Conservation (phyloP, 2,888 invertebrate genomes). For the Eristalinus sepulchralis region DNA sequence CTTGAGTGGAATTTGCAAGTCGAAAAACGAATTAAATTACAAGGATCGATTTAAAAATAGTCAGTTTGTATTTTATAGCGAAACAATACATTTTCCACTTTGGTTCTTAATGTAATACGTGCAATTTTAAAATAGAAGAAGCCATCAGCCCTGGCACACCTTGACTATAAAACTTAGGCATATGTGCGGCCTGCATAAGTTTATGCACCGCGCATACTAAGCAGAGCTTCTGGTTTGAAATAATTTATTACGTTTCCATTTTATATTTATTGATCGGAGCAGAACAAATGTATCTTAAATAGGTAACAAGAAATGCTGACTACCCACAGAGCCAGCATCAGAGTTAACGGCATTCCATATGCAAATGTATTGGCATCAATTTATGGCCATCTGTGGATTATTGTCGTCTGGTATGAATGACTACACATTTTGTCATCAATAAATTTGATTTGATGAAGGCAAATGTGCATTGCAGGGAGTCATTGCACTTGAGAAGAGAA, state of each 20-base stretch:
- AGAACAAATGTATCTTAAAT: background rate
- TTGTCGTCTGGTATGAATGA: background rate
- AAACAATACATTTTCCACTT: background rate
- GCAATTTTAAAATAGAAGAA: background rate
- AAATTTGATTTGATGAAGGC: background rate
- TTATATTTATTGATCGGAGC: conserved; percentile 4
- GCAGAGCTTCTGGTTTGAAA: background rate
- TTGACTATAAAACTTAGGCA: background rate
- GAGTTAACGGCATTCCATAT: background rate
- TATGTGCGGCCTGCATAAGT: background rate
- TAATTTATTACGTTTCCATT: conserved; percentile 6
- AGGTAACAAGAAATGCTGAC: background rate
- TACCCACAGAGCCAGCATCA: background rate
- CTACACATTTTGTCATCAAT: background rate
- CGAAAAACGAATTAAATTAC: background rate
- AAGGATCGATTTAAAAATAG: background rate
- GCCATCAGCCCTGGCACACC: background rate
- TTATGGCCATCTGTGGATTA: background rate
- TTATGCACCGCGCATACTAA: background rate
- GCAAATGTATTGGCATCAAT: background rate
- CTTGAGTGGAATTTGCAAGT: background rate
- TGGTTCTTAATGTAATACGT: background rate
- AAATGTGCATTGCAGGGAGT: background rate
- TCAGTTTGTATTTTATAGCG: background rate
- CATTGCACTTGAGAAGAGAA: too few relatives aligned